Base-by-base conservation (phyloP, 2,113 vertebrate species). In the Toxotes chatareus region DNA sequence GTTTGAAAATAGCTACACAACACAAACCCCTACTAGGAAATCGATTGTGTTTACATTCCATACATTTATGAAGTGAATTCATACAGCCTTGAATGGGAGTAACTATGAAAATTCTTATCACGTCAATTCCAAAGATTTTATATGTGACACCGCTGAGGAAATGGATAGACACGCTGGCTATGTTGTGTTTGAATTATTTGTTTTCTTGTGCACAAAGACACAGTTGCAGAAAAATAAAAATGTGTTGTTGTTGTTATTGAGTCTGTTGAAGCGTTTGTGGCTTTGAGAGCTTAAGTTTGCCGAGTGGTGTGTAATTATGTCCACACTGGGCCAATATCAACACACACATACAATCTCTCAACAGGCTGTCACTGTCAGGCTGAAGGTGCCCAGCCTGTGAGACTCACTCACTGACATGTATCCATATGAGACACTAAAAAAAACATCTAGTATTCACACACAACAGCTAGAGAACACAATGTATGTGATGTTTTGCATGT, bases 281-380 rank as follows among this genome's bases (percentile, higher is more conserved):
- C 68, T 74, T 56, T 1, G 1, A 31, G 38, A 73, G 64, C 63
- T 76, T 61, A 66, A 78, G 36, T 9, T 34, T 74, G 46, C 68
- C 68, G 55, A 80, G 67, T 71, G 75, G 27, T 77, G 73, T 46
- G 68, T 59, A 76, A 65, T 27, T 62, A 67, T 23, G 72, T 57
- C 55, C 60, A 27, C 62, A 17, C 70, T 44, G 55, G 3, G 49
- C 40, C 71, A 0, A 7, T 31, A 44, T 23, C 36, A 56, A 62
- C 63, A 67, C 62, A 74, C 27, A 27, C 27, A 27, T 27, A 27
- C 27, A 27, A 27, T 38, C 56, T 73, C 60, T 72, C 68, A 40
- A 16, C 82, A 79, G 79, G 85, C 61, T 87, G 83, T 73, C 80
- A 66, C 5, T 79, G 83, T 72, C 64, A 80, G 79, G 27, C 46